phyloP scores from a whole-genome alignment of 30 jellyfish, hydroid and myxozoan genomes.

The Nemopilema nomurai region DNA sequence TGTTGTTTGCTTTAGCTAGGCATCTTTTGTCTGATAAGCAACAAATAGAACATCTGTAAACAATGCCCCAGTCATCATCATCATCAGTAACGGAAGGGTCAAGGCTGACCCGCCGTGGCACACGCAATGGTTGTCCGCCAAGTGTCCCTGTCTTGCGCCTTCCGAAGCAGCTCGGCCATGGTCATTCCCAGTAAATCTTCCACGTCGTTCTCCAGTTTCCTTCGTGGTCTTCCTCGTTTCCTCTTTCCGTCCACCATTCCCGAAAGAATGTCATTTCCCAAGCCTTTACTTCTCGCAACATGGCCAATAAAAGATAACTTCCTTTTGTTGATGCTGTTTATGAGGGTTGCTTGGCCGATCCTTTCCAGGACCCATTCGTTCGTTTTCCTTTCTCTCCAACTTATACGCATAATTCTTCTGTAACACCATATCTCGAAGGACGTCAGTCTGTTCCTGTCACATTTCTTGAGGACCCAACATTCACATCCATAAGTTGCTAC shows the following conservation, averaged over 20 bases:
- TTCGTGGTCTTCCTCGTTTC: constrained; percentile 5
- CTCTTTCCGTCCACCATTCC: constrained; percentile 18
- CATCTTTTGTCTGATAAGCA: no score
- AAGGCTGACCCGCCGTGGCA: constrained; percentile 4
- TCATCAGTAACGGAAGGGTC: constrained; percentile 1
- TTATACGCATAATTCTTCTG: background rate
- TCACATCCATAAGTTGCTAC: constrained; percentile 19
- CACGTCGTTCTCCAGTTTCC: background rate
- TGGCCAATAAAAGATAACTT: background rate
- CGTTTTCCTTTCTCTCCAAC: constrained; percentile 15
- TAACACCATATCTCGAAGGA: constrained; percentile 24
- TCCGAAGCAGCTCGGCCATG: background rate
- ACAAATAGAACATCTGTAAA: no score
- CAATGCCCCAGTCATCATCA: no score
- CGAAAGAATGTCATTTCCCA: constrained; percentile 18
- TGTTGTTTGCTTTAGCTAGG: no score
- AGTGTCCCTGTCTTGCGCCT: background rate
- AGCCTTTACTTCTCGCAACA: constrained; percentile 19
- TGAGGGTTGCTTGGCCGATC: constrained; percentile 6
- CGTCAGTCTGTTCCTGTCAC: background rate
- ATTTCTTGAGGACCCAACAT: no score
- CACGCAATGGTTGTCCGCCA: background rate
- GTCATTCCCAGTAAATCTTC: background rate
- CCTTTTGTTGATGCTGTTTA: constrained; percentile 12
- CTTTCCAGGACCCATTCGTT: constrained; percentile 9